A percentile compares a stretch with the other conserved stretches of the same genome.
phyloP scores from a whole-genome alignment of 2,888 invertebrate species.

The Tortrix viridana region DNA sequence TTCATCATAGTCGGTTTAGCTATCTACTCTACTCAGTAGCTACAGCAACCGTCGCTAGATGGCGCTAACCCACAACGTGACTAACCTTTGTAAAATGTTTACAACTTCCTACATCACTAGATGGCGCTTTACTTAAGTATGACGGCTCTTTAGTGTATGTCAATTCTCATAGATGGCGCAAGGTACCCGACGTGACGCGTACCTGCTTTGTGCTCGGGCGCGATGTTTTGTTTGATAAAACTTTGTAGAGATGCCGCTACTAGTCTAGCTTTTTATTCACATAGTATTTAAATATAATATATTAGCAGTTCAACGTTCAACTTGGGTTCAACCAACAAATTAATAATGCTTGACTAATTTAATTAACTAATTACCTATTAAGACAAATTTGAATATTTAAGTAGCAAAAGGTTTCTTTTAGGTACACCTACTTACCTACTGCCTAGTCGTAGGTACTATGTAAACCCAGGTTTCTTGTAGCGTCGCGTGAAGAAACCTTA shows the following conservation, averaged over 20 bases:
- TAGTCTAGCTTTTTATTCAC: neutral
- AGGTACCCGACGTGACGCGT: neutral
- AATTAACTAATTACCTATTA: too few relatives aligned
- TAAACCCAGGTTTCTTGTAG: neutral
- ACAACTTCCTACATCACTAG: conserved; percentile 8
- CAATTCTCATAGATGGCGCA: conserved; percentile 35
- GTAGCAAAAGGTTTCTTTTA: neutral
- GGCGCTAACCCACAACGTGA: neutral
- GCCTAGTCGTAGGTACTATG: too few relatives aligned
- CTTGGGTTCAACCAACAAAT: too few relatives aligned
- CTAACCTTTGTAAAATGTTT: neutral
- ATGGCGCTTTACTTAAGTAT: conserved; percentile 22
- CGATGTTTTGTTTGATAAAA: neutral
- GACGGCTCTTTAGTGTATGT: neutral
- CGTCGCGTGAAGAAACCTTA: conserved; percentile 30
- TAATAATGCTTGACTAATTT: too few relatives aligned
- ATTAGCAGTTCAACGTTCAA: too few relatives aligned
- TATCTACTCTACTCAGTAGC: neutral
- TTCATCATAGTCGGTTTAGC: neutral
- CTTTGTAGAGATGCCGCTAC: conserved; percentile 15
- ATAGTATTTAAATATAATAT: neutral
- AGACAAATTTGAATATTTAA: too few relatives aligned
- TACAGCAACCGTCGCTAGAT: conserved; percentile 2
- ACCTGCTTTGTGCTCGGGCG: too few relatives aligned
- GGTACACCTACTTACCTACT: too few relatives aligned